These are phyloP conservation scores for Chaetops frenatus DNA, from an alignment of 2,113 vertebrate species.

Conservation along the genomic window DNA sequence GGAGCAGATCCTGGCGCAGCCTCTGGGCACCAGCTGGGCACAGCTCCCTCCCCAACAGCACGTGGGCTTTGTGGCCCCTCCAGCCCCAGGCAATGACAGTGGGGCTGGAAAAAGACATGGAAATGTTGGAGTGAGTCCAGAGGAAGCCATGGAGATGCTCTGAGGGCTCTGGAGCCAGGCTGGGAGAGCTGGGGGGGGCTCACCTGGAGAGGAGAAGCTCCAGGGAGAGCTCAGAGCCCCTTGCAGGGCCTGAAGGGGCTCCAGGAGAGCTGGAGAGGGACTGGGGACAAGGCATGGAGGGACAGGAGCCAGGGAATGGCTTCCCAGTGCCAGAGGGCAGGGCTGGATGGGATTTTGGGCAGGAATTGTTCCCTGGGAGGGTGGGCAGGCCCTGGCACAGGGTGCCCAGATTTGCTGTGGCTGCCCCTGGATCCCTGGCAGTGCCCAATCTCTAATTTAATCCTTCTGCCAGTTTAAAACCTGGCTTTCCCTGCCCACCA, in stretches of 20 bases:
- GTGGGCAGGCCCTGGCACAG: background rate
- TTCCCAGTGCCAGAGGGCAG: background rate
- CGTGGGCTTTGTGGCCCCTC: background rate
- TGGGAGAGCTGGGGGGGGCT: background rate
- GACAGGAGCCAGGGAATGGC: background rate
- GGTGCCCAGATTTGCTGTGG: background rate
- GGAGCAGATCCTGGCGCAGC: background rate
- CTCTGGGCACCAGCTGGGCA: fast-evolving
- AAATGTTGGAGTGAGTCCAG: background rate
- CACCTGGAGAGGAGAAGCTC: background rate
- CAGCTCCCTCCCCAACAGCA: background rate
- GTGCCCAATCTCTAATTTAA: fast-evolving
- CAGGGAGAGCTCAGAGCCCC: background rate
- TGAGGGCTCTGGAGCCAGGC: background rate
- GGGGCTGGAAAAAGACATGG: background rate
- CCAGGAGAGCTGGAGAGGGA: background rate
- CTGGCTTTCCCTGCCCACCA: background rate
- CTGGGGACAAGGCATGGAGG: background rate
- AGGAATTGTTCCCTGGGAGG: background rate
- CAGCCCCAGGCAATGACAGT: fast-evolving
- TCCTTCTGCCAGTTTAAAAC: background rate
- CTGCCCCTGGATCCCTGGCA: background rate
- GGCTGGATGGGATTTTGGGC: fast-evolving
- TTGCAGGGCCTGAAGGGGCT: background rate
- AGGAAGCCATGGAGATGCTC: background rate